phyloP scores from a whole-genome alignment of 2,113 vertebrate species.

The Alligator sinensis region DNA sequence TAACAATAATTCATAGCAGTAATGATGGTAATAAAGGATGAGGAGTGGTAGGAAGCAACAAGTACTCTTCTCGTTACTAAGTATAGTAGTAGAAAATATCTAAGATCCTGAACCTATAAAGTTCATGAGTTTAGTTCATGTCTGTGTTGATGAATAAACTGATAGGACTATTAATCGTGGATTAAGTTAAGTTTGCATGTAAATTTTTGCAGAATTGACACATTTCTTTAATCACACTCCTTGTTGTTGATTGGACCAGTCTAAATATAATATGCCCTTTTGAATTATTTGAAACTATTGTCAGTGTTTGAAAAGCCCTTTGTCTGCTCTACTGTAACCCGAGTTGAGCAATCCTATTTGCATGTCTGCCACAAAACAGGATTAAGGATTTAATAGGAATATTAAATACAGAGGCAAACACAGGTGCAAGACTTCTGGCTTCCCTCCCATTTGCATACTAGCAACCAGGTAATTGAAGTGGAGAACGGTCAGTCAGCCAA shows the following conservation, averaged over 20 bases:
- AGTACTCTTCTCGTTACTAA: fast-evolving
- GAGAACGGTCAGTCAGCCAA: slow-evolving; percentile 63
- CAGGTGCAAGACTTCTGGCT: slow-evolving; percentile 77
- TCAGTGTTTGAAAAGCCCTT: slow-evolving; percentile 59
- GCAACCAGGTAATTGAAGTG: slow-evolving; percentile 67
- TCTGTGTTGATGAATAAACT: no score
- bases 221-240: not conserved
- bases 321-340: slow-evolving; percentile 61
- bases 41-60: not conserved
- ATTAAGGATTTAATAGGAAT: slow-evolving; percentile 63
- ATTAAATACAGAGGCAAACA: slow-evolving; percentile 70
- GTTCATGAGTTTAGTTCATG: fast-evolving
- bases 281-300: slow-evolving; percentile 59
- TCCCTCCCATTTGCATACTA: slow-evolving; percentile 76
- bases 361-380: slow-evolving; percentile 49
- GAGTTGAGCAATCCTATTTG: slow-evolving; percentile 56
- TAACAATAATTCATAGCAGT: not conserved
- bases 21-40: no score
- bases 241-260: slow-evolving; percentile 7
- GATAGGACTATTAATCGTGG: no score
- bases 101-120: not conserved
- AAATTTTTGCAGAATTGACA: no score
- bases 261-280: not conserved
- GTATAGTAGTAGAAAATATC: not conserved
- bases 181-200: no score